A percentile compares a stretch with the other conserved stretches of the same genome.
Conservation (phyloP, 2,797 vertebrate species). For the Manis javanica region DNA sequence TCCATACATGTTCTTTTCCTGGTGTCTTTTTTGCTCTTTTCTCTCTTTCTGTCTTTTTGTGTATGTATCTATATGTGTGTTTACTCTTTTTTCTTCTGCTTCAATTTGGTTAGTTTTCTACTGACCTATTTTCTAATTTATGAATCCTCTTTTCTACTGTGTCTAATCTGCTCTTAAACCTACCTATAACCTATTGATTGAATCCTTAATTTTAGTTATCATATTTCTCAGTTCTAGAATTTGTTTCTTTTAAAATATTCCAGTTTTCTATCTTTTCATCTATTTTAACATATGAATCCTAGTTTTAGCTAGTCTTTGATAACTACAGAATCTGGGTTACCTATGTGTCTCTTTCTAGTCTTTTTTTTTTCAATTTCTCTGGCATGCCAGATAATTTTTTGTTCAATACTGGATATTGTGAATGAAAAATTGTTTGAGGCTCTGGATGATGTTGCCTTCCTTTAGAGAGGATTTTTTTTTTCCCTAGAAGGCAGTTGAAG, state of each 20-base stretch:
- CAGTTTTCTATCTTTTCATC: constrained; percentile 4
- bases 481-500: neutral
- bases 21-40: neutral
- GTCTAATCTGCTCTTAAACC: neutral
- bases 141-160: constrained; percentile 30
- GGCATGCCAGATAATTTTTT: neutral
- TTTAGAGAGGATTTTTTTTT: neutral
- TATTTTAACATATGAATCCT: neutral
- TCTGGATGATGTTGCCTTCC: neutral
- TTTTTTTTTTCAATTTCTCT: neutral
- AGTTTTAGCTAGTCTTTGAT: neutral
- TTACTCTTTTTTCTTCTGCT: neutral
- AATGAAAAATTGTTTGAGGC: neutral
- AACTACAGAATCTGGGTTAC: neutral
- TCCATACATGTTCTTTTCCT: neutral
- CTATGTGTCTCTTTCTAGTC: neutral
- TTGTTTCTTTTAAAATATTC: neutral
- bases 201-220: constrained; percentile 21
- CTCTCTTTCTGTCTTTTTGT: neutral
- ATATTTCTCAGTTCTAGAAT: neutral
- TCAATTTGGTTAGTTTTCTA: constrained; percentile 34
- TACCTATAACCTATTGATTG: neutral
- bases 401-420: neutral
- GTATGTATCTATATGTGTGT: neutral
- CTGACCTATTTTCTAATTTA: neutral